Evolutionary conservation across 2,888 invertebrate species (phyloP).

Genomic region (Diaprepes abbreviatus): DNA sequence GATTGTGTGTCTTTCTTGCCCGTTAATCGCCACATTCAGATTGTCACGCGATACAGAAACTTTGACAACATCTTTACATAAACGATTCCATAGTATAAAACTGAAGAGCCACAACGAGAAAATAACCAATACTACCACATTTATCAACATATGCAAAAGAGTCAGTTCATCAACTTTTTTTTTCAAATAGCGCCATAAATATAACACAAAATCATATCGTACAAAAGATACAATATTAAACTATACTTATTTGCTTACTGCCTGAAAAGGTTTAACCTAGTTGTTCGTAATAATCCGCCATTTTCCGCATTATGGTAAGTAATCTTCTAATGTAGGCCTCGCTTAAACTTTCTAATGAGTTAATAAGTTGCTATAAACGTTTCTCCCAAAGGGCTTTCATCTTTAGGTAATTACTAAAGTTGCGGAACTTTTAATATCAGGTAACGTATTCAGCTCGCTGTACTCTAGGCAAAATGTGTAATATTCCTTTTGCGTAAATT

Average conservation of each 20-base stretch:
- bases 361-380: slow-evolving; percentile 37
- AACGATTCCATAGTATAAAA: too few species aligned
- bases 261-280: slow-evolving; percentile 17
- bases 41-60: too few species aligned
- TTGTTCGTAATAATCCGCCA: slow-evolving; percentile 22
- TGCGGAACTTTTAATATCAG: slow-evolving; percentile 35
- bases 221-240: too few species aligned
- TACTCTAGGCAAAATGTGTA: slow-evolving; percentile 26
- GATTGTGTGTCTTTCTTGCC: too few species aligned
- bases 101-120: too few species aligned
- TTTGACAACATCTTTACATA: too few species aligned
- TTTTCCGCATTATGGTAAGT: slow-evolving; percentile 11
- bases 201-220: too few species aligned
- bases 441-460: slow-evolving; percentile 18
- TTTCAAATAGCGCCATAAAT: too few species aligned
- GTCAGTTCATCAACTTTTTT: too few species aligned
- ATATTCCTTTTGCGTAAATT: not conserved
- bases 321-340: slow-evolving; percentile 27
- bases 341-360: slow-evolving; percentile 37
- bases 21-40: too few species aligned
- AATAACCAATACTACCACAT: too few species aligned
- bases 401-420: slow-evolving; percentile 29
- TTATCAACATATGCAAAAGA: too few species aligned
- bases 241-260: not conserved
- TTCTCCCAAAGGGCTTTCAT: slow-evolving; percentile 31